These are phyloP conservation scores for Encarsia formosa DNA, from an alignment of 2,888 invertebrate species.

Conservation along the genomic window DNA sequence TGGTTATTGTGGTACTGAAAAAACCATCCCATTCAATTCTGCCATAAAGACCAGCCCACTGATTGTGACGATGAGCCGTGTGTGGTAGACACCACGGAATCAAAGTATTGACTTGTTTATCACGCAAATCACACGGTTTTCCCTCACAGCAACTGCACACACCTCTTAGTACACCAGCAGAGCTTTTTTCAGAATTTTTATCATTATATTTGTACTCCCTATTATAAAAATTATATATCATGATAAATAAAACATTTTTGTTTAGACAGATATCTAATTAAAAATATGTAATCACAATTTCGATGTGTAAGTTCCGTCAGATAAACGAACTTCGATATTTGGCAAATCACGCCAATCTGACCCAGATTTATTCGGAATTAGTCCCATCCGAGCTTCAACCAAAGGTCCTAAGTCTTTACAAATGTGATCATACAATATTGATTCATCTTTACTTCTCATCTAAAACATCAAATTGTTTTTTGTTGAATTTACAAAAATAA, in stretches of 20 bases:
- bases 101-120: conserved; percentile 76
- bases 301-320: conserved; percentile 65
- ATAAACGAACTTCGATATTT: conserved; percentile 66
- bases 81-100: conserved; percentile 88
- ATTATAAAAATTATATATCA: conserved; percentile 1
- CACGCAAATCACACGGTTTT: conserved; percentile 62
- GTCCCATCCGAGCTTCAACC: conserved; percentile 71
- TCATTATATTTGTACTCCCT: conserved; percentile 57
- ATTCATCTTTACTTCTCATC: conserved; percentile 58
- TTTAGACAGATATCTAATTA: not conserved
- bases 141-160: conserved; percentile 74
- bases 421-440: conserved; percentile 70
- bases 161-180: conserved; percentile 58
- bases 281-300: conserved; percentile 53
- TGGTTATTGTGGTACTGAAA: conserved; percentile 79
- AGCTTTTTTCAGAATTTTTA: conserved; percentile 54
- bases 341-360: conserved; percentile 86
- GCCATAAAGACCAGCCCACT: conserved; percentile 84
- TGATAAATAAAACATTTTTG: not conserved
- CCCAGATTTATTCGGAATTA: conserved; percentile 70
- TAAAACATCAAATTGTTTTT: conserved; percentile 41
- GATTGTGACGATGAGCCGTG: conserved; percentile 78
- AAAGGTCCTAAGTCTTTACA: conserved; percentile 81
- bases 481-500: too few relatives aligned
- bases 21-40: conserved; percentile 79